Conservation (phyloP, 2,888 invertebrate species). For the Entomobrya proxima region DNA sequence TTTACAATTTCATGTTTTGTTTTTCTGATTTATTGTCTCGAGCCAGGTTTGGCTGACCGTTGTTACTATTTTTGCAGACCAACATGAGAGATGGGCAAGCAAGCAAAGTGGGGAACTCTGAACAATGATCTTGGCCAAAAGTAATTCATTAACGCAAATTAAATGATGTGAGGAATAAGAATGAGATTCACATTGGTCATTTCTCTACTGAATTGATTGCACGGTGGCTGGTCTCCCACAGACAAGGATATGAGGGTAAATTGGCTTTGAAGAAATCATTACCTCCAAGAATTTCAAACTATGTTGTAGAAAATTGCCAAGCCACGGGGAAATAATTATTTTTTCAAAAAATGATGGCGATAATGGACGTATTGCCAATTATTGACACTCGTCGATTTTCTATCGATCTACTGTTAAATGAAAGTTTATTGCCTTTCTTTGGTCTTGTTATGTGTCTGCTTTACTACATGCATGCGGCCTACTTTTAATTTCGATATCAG, state of each 20-base stretch:
- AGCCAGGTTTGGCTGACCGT: neutral
- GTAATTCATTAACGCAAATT: slow-evolving; percentile 12
- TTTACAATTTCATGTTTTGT: slow-evolving; percentile 32
- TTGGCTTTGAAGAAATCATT: too few relatives aligned
- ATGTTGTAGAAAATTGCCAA: neutral
- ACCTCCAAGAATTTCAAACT: too few relatives aligned
- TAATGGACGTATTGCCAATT: neutral
- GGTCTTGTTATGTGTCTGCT: neutral
- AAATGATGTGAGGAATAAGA: neutral
- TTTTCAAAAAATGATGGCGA: neutral
- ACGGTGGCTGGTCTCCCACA: slow-evolving; percentile 27
- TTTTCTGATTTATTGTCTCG: neutral
- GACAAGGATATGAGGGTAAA: neutral
- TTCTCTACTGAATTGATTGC: neutral
- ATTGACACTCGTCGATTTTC: neutral
- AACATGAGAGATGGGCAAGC: neutral
- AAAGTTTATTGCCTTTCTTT: neutral
- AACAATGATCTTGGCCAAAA: neutral
- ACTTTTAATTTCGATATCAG: slow-evolving; percentile 24
- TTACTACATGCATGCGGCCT: neutral
- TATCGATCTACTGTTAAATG: neutral
- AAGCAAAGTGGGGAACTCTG: neutral
- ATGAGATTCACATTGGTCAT: neutral
- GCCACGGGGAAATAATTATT: slow-evolving; percentile 2
- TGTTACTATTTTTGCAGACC: slow-evolving; percentile 15